phyloP scores from a whole-genome alignment of 1,140 invertebrate genomes.

The Pachypeltis micranthus region DNA sequence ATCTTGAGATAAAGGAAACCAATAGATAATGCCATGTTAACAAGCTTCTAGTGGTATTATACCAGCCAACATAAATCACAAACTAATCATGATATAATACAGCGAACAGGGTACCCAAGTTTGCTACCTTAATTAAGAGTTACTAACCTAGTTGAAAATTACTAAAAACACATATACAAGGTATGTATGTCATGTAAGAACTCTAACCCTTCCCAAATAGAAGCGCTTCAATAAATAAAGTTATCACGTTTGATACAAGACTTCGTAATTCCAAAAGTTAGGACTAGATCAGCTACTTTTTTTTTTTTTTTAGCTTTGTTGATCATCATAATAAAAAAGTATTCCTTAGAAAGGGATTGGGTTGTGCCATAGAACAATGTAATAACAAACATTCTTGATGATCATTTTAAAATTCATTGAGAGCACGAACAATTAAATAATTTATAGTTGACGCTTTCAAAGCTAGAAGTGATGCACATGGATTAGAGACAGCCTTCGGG shows the following conservation, averaged over 20 bases:
- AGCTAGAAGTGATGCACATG: too few species aligned
- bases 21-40: not conserved
- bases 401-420: not conserved
- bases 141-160: not conserved
- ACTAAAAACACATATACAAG: not conserved
- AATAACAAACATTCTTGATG: not conserved
- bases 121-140: not conserved
- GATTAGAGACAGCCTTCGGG: too few species aligned
- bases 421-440: not conserved
- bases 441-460: too few species aligned
- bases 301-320: not conserved
- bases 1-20: not conserved
- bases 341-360: not conserved
- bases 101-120: not conserved
- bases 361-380: not conserved
- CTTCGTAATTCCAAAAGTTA: not conserved
- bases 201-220: not conserved
- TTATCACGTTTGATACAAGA: not conserved
- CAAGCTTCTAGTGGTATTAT: not conserved
- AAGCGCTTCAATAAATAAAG: not conserved
- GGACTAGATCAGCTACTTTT: not conserved
- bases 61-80: not conserved
- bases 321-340: not conserved
- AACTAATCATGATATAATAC: not conserved
- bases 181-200: not conserved